phyloP scores from a whole-genome alignment of 53 echinoderm and acorn worm species.

The Crossaster papposus region DNA sequence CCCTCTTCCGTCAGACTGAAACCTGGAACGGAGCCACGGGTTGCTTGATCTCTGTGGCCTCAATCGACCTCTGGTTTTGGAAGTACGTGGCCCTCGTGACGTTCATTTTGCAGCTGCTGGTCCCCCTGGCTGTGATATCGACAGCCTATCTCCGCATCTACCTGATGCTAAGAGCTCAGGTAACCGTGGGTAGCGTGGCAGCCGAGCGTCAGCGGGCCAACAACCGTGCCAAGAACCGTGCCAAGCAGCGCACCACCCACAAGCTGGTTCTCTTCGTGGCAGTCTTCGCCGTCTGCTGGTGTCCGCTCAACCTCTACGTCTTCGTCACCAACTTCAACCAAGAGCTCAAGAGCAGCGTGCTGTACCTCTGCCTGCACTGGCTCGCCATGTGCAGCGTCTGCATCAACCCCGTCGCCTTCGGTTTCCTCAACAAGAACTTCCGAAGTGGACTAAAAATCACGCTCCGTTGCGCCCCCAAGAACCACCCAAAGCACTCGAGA shows the following conservation, averaged over 20 bases:
- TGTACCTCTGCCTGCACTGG: constrained; percentile 82
- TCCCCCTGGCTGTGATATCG: constrained; percentile 76
- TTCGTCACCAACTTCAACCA: constrained; percentile 59
- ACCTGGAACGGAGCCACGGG: not conserved
- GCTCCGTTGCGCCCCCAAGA: constrained; percentile 1
- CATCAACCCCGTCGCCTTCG: constrained; percentile 87
- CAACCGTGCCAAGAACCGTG: constrained; percentile 44
- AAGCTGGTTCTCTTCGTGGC: constrained; percentile 80
- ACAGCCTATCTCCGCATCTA: constrained; percentile 79
- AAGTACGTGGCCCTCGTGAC: constrained; percentile 61
- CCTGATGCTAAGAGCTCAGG: constrained; percentile 67
- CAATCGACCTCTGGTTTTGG: constrained; percentile 19
- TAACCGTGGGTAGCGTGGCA: constrained; percentile 69
- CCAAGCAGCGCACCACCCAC: constrained; percentile 71
- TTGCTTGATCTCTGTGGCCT: constrained; percentile 32
- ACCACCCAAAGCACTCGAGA: not conserved
- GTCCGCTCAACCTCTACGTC: constrained; percentile 78
- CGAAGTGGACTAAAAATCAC: constrained; percentile 64
- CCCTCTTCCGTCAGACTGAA: constrained; percentile 55
- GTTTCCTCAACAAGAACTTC: constrained; percentile 85
- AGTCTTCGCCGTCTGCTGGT: constrained; percentile 83
- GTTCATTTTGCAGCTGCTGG: constrained; percentile 71
- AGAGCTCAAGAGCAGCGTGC: constrained; percentile 49
- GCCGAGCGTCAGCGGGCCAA: constrained; percentile 74
- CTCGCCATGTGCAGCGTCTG: constrained; percentile 88